These are phyloP conservation scores for Orthosia incerta DNA, from an alignment of 2,888 invertebrate genomes.

Conservation along the genomic window DNA sequence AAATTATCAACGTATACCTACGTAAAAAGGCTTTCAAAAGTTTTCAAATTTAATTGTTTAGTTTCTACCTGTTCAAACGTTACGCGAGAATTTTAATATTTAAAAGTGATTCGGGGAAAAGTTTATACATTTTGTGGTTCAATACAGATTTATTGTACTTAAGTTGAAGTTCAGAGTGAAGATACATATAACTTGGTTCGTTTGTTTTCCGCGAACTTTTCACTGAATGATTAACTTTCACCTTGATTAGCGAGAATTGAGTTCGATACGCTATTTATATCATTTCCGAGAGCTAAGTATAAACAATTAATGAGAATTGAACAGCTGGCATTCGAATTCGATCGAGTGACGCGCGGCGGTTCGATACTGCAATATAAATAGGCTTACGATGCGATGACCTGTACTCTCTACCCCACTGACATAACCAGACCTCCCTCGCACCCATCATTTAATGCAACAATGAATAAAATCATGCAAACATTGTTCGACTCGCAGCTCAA, in stretches of 20 bases:
- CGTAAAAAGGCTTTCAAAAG: background rate
- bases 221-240: conserved; percentile 11
- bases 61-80: background rate
- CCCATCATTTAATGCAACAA: background rate
- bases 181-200: conserved; percentile 22
- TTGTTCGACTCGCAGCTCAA: conserved; percentile 16
- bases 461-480: conserved; percentile 7
- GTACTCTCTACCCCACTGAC: conserved; percentile 29
- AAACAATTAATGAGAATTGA: conserved; percentile 1
- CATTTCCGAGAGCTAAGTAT: conserved; percentile 2
- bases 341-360: conserved; percentile 31
- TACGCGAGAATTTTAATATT: conserved; percentile 11
- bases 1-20: background rate
- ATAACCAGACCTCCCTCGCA: conserved; percentile 28
- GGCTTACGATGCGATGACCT: conserved; percentile 73
- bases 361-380: conserved; percentile 80
- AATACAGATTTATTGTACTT: conserved; percentile 31
- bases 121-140: conserved; percentile 28
- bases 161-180: conserved; percentile 10
- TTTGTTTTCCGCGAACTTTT: conserved; percentile 13
- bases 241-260: conserved; percentile 8
- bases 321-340: background rate
- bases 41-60: conserved; percentile 14
- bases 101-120: conserved; percentile 32
- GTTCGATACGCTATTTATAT: conserved; percentile 3